These are phyloP conservation scores for Eupithecia abbreviata DNA, from an alignment of 2,888 invertebrate species.

Conservation along the genomic window DNA sequence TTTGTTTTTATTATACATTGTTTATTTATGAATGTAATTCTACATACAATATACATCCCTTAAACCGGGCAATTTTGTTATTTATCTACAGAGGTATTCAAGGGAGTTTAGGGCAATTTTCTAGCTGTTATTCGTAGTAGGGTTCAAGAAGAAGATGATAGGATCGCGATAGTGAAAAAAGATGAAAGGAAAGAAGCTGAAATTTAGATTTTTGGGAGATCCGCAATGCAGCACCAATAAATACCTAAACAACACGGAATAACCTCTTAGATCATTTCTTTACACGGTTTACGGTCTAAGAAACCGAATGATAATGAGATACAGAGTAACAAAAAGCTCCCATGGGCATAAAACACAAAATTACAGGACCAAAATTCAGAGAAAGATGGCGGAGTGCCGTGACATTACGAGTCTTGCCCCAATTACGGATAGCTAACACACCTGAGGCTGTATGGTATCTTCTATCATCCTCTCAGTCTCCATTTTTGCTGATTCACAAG, in stretches of 20 bases:
- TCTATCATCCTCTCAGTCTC: conserved; percentile 96
- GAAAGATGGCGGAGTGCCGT: conserved; percentile 79
- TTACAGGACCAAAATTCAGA: conserved; percentile 61
- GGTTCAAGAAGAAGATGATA: neutral
- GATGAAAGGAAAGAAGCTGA: conserved; percentile 17
- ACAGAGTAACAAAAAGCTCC: conserved; percentile 35
- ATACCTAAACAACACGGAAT: neutral
- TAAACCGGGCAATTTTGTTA: neutral
- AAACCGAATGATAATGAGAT: conserved; percentile 6
- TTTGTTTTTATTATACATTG: neutral
- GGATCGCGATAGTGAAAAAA: conserved; percentile 18
- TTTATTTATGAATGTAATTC: neutral
- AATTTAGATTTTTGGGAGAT: conserved; percentile 43
- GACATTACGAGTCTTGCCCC: conserved; percentile 73
- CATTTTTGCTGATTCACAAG: conserved; percentile 91
- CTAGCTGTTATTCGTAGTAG: neutral
- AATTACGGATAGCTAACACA: conserved; percentile 65
- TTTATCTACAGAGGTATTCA: neutral
- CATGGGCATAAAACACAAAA: conserved; percentile 58
- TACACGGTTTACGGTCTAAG: neutral
- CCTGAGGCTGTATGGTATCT: conserved; percentile 84
- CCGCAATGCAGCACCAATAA: conserved; percentile 64
- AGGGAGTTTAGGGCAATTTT: neutral
- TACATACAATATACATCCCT: neutral
- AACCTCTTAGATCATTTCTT: neutral